Conservation (phyloP, 2,888 invertebrate genomes). For the Nymphalis c-album region DNA sequence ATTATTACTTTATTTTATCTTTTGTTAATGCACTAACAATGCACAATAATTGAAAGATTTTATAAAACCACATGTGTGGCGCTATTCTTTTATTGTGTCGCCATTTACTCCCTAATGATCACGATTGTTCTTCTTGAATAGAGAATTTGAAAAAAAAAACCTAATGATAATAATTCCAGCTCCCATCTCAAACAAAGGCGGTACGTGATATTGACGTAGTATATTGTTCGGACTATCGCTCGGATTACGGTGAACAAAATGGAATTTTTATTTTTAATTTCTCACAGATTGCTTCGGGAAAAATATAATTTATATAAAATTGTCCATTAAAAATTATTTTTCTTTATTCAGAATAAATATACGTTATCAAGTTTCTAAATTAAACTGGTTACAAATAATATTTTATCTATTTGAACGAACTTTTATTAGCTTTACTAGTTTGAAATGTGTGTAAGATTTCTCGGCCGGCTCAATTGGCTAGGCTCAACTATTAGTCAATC, state of each 20-base stretch:
- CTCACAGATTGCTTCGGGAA: not conserved
- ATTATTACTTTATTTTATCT: slow-evolving; percentile 15
- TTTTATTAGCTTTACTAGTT: too few species aligned
- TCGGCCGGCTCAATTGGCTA: too few species aligned
- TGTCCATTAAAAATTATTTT: not conserved
- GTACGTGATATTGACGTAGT: slow-evolving; percentile 16
- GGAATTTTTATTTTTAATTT: slow-evolving; percentile 11
- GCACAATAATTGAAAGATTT: slow-evolving; percentile 37
- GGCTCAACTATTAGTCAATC: too few species aligned
- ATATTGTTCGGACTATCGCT: slow-evolving; percentile 17
- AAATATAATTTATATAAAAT: slow-evolving; percentile 1
- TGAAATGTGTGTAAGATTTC: too few species aligned
- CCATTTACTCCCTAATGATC: slow-evolving; percentile 37
- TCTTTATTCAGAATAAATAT: too few species aligned
- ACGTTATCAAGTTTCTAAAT: too few species aligned
- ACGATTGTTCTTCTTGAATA: slow-evolving; percentile 36
- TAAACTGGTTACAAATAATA: too few species aligned
- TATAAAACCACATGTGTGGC: slow-evolving; percentile 34
- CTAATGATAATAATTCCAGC: slow-evolving; percentile 34
- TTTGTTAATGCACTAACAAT: slow-evolving; percentile 27
- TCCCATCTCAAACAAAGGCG: slow-evolving; percentile 31
- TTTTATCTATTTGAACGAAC: too few species aligned
- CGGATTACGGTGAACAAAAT: slow-evolving; percentile 1
- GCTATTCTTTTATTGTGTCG: slow-evolving; percentile 37
- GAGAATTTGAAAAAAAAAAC: slow-evolving; percentile 32